Evolutionary conservation across 2,113 vertebrate genomes (phyloP).

Genomic region (Petroica traversi): DNA sequence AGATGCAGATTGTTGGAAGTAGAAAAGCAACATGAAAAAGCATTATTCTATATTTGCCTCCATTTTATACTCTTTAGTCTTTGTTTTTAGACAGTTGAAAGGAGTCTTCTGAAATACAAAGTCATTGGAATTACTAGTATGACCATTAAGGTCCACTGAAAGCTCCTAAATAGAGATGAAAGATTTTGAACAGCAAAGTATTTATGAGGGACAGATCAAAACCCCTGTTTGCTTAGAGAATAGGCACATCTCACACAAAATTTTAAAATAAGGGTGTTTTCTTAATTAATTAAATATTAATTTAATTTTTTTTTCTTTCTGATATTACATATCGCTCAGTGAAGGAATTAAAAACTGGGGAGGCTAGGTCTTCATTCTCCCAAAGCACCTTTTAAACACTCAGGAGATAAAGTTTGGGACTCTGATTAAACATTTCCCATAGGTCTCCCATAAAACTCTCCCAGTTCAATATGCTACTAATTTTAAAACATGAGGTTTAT

Average conservation of each 20-base stretch:
- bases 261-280: fast-evolving
- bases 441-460: neutral
- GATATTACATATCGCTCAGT: neutral
- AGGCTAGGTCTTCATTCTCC: neutral
- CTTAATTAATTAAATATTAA: neutral
- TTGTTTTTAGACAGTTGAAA: neutral
- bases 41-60: neutral
- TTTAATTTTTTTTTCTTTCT: neutral
- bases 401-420: neutral
- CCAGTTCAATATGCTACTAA: neutral
- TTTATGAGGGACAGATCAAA: neutral
- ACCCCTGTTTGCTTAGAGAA: neutral
- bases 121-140: neutral
- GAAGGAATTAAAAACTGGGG: neutral
- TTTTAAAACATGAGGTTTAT: neutral
- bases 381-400: neutral
- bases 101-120: neutral
- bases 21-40: neutral
- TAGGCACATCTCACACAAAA: neutral
- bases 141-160: neutral
- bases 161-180: neutral
- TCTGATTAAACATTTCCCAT: neutral
- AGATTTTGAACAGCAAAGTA: neutral
- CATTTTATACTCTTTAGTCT: neutral
- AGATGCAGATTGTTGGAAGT: neutral